A percentile compares a stretch with the other conserved stretches of the same genome.
Evolutionary conservation across 1,140 invertebrate species (phyloP).

Genomic region (Drosophila subobscura): DNA sequence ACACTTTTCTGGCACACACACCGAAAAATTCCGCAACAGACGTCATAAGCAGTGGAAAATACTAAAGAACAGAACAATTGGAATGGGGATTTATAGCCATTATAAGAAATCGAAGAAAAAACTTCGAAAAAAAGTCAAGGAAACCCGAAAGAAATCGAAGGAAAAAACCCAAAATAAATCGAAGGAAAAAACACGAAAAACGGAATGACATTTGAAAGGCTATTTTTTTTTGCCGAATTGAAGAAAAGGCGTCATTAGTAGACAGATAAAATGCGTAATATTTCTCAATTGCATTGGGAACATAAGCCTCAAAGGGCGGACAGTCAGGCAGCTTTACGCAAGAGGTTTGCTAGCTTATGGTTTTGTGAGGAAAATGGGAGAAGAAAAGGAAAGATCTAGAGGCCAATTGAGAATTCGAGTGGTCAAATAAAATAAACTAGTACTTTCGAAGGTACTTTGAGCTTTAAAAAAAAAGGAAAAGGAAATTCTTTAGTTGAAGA

Average conservation of each 20-base stretch:
- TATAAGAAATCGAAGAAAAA: slow-evolving; percentile 8
- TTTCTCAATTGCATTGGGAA: slow-evolving; percentile 11
- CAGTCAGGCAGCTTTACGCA: no score
- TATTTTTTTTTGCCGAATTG: neutral
- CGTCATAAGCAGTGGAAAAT: slow-evolving; percentile 44
- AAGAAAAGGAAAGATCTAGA: no score
- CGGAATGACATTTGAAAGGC: slow-evolving; percentile 1
- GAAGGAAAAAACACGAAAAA: neutral
- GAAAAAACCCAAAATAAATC: slow-evolving; percentile 1
- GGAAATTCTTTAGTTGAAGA: no score
- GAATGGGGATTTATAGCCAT: slow-evolving; percentile 20
- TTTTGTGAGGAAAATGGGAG: no score
- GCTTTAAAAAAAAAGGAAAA: no score
- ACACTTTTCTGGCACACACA: neutral
- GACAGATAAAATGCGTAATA: slow-evolving; percentile 3
- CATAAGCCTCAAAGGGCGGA: neutral
- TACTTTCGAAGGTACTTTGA: no score
- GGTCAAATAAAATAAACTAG: no score
- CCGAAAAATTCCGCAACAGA: slow-evolving; percentile 19
- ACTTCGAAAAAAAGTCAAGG: no score
- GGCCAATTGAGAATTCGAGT: no score
- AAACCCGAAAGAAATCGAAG: neutral
- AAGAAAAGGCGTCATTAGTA: slow-evolving; percentile 2
- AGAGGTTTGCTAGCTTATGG: no score
- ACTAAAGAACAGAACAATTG: neutral